Evolutionary conservation across 2,888 invertebrate species (phyloP), one percentile per base, ranked within the genome.

Genomic region (Bibio marci): DNA sequence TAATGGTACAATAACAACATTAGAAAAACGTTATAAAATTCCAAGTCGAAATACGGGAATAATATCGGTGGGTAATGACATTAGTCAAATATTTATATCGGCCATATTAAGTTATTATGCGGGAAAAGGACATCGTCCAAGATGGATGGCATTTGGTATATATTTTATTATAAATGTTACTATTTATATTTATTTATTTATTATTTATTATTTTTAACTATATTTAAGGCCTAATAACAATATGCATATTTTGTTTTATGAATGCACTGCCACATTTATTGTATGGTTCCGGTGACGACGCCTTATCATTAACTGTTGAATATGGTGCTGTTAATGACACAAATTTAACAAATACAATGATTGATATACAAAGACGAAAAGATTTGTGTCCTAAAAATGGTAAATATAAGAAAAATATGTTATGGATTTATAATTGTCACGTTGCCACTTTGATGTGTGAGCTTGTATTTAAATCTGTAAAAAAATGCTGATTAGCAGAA

Each of bases 21-120:
- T 79, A 44, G 79, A 79, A 55, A 79, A 79, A 52, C 64, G 78
- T 46, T 79, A 76, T 52, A 77, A 75, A 56, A 77, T 79, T 50
- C 76, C 77, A 13, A 77, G 76, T 30, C 69, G 70, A 53, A 77
- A 76, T 19, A 76, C 75, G 45, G 78, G 79, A 42, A 64, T 80
- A 46, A 76, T 79, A 47, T 71, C 75, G 35, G 73, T 79, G 42
- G 80, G 80, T 25, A 80, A 80, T 54, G 80, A 80, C 53, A 71
- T 80, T 45, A 78, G 77, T 49, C 75, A 75, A 53, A 62, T 79
- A 41, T 63, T 79, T 46, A 70, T 75, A 25, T 75, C 77, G 3
- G 67, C 74, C 13, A 64, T 73, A 17, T 55, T 80, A 43, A 73
- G 75, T 44, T 79, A 79, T 51, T 78, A 78, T 52, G 76, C 74